Evolutionary conservation across 2,113 vertebrate species (phyloP), one percentile per base, ranked within the genome.

Genomic region (Puma concolor): DNA sequence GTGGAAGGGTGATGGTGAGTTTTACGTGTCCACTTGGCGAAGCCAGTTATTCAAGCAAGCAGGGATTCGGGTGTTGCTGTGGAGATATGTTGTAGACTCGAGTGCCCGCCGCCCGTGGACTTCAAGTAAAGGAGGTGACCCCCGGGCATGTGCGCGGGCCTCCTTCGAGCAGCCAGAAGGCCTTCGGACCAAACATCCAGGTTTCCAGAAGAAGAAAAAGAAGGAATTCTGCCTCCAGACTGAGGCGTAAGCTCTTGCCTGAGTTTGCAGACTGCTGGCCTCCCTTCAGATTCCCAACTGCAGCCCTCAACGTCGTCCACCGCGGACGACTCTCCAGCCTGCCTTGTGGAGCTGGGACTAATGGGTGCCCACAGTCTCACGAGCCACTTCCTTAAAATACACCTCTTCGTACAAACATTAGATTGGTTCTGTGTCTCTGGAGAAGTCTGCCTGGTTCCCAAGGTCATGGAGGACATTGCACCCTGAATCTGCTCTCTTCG

Each of bases 51-150:
- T 81, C 23, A n/a, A 57, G 31, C 76, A n/a, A 33, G 38, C 48
- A 0, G 11, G 6, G 14, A 7, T 1, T 4, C 9, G 31, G 67
- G 27, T 8, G 29, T 50, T 57, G 14, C 33, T 0, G 41, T 12
- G 50, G 48, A 27, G n/a, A 11, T 23, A 1, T 60, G 54, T 29
- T 0, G 4, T 31, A 7, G 41, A 2, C 3, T 9, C 4, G 11
- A 29, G 14, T 11, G 4, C 23, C 27, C 12, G 10, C 10, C 31
- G 1, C 19, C 12, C 0, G 71, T 5, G 19, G 33, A 63, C 50
- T 44, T 36, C 21, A 15, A 57, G 48, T 7, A 52, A 41, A 63
- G 33, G 54, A 17, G 48, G 25, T 21, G 4, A 0, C 29, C n/a
- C 72, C 85, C 19, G 10, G 7, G 7, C 3, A 13, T 7, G 21